Conservation (phyloP, 2,113 vertebrate species). For the Nymphicus hollandicus region DNA sequence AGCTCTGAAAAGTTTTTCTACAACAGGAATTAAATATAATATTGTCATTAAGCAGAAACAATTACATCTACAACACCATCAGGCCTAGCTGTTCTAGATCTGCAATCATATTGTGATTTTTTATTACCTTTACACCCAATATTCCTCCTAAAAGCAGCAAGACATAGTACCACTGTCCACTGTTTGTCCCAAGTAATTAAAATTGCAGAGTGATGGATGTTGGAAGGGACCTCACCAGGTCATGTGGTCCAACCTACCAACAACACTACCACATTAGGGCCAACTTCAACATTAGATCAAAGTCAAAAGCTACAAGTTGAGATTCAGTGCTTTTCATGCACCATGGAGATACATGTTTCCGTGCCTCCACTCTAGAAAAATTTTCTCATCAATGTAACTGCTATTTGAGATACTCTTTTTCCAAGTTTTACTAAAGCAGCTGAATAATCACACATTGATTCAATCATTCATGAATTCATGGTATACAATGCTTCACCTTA, state of each 20-base stretch:
- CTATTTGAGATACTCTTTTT: neutral
- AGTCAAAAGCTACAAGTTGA: neutral
- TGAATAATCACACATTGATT: neutral
- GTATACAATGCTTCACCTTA: neutral
- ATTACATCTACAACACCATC: neutral
- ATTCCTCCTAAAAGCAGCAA: neutral
- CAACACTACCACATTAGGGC: neutral
- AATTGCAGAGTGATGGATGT: neutral
- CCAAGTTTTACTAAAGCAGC: neutral
- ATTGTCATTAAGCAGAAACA: neutral
- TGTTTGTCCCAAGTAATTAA: neutral
- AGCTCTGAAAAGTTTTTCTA: neutral
- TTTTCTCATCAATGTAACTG: neutral
- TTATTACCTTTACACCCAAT: neutral
- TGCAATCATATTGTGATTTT: neutral
- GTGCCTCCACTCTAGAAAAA: neutral
- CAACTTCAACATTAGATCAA: neutral
- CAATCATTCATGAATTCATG: neutral
- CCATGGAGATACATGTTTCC: fast-evolving
- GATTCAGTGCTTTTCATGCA: neutral
- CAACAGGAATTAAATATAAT: neutral
- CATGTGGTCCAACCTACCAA: neutral
- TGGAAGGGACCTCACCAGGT: neutral
- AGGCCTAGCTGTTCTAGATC: neutral
- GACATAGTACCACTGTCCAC: neutral